Evolutionary conservation across 2,888 invertebrate species (phyloP).

Genomic region (Agrenia bidenticulata): DNA sequence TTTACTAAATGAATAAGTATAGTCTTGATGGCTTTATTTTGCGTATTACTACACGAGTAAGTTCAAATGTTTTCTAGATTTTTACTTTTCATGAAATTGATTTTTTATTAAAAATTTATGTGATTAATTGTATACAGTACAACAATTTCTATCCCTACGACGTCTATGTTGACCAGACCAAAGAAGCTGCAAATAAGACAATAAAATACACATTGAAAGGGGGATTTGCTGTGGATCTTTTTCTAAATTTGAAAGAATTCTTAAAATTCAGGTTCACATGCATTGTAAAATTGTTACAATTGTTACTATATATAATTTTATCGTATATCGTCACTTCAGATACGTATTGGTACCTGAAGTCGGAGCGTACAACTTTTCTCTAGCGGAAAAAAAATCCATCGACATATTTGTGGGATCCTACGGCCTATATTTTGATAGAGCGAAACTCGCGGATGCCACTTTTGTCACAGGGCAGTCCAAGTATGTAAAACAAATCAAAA

Average conservation of each 20-base stretch:
- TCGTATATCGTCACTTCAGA: too few species aligned
- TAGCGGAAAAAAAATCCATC: constrained; percentile 5
- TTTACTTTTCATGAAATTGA: neutral
- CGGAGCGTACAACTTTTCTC: constrained; percentile 12
- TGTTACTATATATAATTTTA: constrained; percentile 3
- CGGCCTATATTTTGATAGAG: constrained; percentile 19
- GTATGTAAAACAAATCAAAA: constrained; percentile 5
- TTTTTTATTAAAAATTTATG: neutral
- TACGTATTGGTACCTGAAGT: constrained; percentile 23
- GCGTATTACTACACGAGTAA: constrained; percentile 25
- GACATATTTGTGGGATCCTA: constrained; percentile 35
- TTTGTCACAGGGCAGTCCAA: constrained; percentile 30
- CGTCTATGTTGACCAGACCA: constrained; percentile 7
- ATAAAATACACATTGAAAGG: constrained; percentile 25
- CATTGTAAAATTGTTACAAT: neutral
- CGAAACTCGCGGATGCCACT: constrained; percentile 25
- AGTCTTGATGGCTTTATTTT: constrained; percentile 13
- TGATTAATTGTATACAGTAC: constrained; percentile 22
- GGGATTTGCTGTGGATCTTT: constrained; percentile 37
- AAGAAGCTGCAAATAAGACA: neutral
- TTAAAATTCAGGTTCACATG: constrained; percentile 36
- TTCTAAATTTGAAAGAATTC: constrained; percentile 28
- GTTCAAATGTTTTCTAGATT: too few species aligned
- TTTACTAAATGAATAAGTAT: too few species aligned
- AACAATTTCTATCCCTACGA: constrained; percentile 31